Base-by-base conservation (phyloP, 2,888 invertebrate genomes). In the Nezara viridula region DNA sequence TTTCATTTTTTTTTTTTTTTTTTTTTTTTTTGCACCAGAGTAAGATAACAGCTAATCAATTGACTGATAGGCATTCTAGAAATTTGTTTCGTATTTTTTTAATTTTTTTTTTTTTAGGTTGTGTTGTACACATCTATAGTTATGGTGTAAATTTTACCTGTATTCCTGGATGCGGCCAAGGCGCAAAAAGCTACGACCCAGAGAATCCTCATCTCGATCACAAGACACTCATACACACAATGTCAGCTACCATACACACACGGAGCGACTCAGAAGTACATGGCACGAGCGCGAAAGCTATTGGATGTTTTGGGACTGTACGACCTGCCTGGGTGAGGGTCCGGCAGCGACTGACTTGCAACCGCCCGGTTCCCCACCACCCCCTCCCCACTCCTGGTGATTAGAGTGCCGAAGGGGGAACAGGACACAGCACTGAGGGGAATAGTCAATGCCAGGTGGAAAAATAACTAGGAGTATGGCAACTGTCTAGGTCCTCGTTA, bases 151-250 rank as follows among this genome's bases (percentile, higher is more conserved):
- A 16, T 16, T 10, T 52, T 86, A 86, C 86, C 86, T 86, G 86
- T 40, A 86, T 60, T 86, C 40, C 60, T 86, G 21, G 86, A 86
- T 0, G 86, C 86, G n/a, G 86, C 86, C 2, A 86, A 86, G 1
- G 55, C 86, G 86, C 86, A 52, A 44, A 86, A 60, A 40, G 86
- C 55, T 52, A 86, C 52, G 44, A 86, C 5, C 86, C 86, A 86
- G 10, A 86, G 24, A 86, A 86, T 86, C 86, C 86, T 50, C 86
- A 86, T 86, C 2, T 21, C 55, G 86, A 55, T 52, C 86, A 86
- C 86, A 60, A 16, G 86, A 86, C 86, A 86, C 86, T 86, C 86
- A 86, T 86, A 37, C 55, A 86, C 86, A 86, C 86, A 40, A 86
- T 10, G 21, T 24, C 32, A 50, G 55, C 27, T n/a, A 27, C 21